A percentile compares a stretch with the other conserved stretches of the same genome.
phyloP scores from a whole-genome alignment of 2,888 invertebrate species.

The Pyrocoelia pectoralis region DNA sequence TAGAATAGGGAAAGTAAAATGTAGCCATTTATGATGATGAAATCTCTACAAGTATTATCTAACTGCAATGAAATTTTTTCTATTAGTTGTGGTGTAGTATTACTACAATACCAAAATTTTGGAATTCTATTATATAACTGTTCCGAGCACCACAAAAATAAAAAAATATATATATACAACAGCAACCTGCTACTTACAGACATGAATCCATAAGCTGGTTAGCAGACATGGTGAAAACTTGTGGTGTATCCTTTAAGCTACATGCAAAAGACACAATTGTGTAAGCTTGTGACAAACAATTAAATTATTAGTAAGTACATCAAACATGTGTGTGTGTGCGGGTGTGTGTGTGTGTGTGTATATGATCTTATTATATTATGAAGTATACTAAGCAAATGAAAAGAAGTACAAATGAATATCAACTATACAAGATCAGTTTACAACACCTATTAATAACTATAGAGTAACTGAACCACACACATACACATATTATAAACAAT shows the following conservation, averaged over 20 bases:
- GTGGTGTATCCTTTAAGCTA: slow-evolving; percentile 41
- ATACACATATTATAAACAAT: no score
- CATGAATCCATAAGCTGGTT: slow-evolving; percentile 72
- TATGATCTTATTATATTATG: neutral
- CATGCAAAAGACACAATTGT: slow-evolving; percentile 43
- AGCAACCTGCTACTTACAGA: slow-evolving; percentile 64
- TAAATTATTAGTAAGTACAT: neutral
- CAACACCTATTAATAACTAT: slow-evolving; percentile 4
- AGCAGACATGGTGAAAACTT: slow-evolving; percentile 64
- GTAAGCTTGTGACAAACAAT: slow-evolving; percentile 26
- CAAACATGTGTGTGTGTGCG: no score
- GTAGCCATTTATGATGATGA: no score
- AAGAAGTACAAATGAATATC: neutral
- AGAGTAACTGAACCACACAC: no score
- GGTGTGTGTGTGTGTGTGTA: no score
- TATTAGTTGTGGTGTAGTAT: no score
- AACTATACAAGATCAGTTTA: slow-evolving; percentile 6
- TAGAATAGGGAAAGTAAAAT: no score
- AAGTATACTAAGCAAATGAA: slow-evolving; percentile 2
- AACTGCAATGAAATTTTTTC: no score
- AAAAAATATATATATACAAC: neutral
- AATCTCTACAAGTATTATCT: no score
- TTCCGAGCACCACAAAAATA: no score
- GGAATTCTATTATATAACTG: no score
- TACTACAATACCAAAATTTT: no score